Evolutionary conservation across 2,113 vertebrate species (phyloP).

Genomic region (Micronycteris hirsuta): DNA sequence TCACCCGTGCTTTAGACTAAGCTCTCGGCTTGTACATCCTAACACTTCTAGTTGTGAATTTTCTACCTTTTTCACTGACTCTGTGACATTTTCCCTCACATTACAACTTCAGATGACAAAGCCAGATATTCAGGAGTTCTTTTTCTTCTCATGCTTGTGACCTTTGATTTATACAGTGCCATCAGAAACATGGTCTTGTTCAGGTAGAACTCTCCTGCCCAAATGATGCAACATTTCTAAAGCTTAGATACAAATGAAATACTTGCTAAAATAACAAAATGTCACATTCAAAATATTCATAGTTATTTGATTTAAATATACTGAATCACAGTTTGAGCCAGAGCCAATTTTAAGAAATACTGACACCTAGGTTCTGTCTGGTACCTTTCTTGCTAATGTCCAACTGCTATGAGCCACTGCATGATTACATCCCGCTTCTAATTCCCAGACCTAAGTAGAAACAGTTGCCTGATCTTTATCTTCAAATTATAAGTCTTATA

Average conservation of each 20-base stretch:
- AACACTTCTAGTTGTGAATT: neutral
- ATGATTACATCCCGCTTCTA: neutral
- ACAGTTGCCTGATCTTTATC: constrained; percentile 40
- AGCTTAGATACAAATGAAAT: constrained; percentile 31
- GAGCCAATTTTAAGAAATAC: constrained; percentile 1
- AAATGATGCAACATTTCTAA: neutral
- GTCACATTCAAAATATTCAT: neutral
- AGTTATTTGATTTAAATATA: constrained; percentile 8
- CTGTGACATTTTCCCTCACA: neutral
- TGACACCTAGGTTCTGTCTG: constrained; percentile 11
- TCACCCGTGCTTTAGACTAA: neutral
- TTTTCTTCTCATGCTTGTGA: neutral
- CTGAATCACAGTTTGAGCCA: constrained; percentile 3
- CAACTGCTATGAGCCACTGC: neutral
- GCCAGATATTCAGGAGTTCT: neutral
- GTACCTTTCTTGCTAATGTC: constrained; percentile 18
- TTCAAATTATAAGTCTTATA: constrained; percentile 44
- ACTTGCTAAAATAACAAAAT: constrained; percentile 40
- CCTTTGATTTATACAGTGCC: neutral
- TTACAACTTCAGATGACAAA: neutral
- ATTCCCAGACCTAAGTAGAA: constrained; percentile 43
- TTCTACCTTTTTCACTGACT: neutral
- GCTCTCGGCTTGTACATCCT: neutral
- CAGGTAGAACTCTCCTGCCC: neutral
- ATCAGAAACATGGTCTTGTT: neutral